These are phyloP conservation scores for Sycophila texana DNA, from an alignment of 2,888 invertebrate species.

Conservation along the genomic window DNA sequence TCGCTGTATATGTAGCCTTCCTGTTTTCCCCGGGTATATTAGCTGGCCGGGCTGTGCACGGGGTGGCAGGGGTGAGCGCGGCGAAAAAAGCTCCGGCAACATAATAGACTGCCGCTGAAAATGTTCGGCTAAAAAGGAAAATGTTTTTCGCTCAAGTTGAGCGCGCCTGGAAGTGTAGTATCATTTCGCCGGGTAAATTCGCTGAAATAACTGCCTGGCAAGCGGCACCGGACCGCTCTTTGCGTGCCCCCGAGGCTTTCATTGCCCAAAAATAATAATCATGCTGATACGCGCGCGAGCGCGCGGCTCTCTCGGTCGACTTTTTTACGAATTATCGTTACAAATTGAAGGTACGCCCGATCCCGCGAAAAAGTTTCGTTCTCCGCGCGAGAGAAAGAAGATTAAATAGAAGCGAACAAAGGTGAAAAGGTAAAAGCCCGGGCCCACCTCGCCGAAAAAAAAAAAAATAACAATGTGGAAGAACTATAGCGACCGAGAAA, in stretches of 20 bases:
- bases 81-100: neutral
- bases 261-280: neutral
- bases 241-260: neutral
- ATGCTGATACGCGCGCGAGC: neutral
- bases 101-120: slow-evolving; percentile 32
- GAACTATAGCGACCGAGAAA: slow-evolving; percentile 1
- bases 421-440: slow-evolving; percentile 1
- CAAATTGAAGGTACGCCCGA: neutral
- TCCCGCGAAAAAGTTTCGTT: neutral
- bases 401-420: slow-evolving; percentile 18
- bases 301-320: neutral
- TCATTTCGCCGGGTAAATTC: slow-evolving; percentile 5
- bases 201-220: too few relatives aligned
- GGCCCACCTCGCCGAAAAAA: neutral
- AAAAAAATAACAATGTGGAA: slow-evolving; percentile 3
- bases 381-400: neutral
- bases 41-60: neutral
- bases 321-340: slow-evolving; percentile 5
- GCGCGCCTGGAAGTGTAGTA: neutral
- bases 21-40: slow-evolving; percentile 12
- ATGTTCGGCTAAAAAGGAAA: neutral
- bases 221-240: neutral
- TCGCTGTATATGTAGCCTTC: neutral
- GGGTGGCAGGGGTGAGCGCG: neutral
- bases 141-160: neutral